Evolutionary conservation across 2,888 invertebrate genomes (phyloP).

Genomic region (Eubasilissa splendida): DNA sequence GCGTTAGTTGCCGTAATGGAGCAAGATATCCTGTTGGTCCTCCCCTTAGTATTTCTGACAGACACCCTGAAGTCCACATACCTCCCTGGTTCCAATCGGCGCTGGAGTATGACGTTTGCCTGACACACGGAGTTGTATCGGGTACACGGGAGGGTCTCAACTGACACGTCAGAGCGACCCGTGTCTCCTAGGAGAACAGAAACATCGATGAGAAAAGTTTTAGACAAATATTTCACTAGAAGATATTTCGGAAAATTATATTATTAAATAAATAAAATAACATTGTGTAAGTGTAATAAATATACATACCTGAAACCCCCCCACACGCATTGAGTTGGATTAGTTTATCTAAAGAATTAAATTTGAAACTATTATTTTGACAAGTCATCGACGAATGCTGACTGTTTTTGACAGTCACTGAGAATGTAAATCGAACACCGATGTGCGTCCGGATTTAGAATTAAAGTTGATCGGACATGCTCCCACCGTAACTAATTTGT

Average conservation of each 20-base stretch:
- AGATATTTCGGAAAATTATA: neutral
- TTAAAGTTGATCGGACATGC: slow-evolving; percentile 47
- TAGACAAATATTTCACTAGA: neutral
- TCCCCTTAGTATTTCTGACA: slow-evolving; percentile 84
- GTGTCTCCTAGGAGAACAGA: slow-evolving; percentile 71
- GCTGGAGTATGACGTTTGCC: slow-evolving; percentile 86
- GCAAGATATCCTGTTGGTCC: slow-evolving; percentile 82
- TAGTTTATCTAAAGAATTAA: neutral
- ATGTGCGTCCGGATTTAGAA: slow-evolving; percentile 33
- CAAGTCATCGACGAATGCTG: slow-evolving; percentile 43
- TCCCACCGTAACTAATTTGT: slow-evolving; percentile 36
- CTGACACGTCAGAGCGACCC: slow-evolving; percentile 82
- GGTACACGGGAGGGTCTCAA: slow-evolving; percentile 88
- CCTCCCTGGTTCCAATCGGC: slow-evolving; percentile 84
- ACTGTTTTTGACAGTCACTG: slow-evolving; percentile 47
- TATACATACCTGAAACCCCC: neutral
- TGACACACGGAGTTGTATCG: slow-evolving; percentile 91
- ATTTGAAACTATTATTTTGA: slow-evolving; percentile 12
- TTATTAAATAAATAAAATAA: neutral
- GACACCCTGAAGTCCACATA: slow-evolving; percentile 86
- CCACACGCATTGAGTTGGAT: neutral
- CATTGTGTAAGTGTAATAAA: neutral
- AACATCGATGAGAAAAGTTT: slow-evolving; percentile 13
- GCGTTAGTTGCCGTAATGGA: slow-evolving; percentile 89
- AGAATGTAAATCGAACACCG: slow-evolving; percentile 45